phyloP scores from a whole-genome alignment of 1,140 invertebrate species.

The Drosophila mauritiana region DNA sequence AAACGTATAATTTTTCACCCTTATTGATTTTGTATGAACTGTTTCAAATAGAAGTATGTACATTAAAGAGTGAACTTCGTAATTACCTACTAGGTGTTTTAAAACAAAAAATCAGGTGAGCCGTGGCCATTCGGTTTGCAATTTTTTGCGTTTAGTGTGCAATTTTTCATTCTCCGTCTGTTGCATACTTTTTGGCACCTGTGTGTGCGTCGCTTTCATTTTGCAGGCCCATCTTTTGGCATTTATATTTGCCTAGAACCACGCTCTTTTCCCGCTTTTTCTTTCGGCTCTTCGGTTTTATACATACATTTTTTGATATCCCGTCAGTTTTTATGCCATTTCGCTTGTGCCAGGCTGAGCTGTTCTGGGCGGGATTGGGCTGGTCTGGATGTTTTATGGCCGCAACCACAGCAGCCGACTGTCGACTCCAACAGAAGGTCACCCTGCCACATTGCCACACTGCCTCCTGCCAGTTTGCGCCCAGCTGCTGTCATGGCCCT shows the following conservation, averaged over 20 bases:
- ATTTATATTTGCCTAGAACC: constrained; percentile 55
- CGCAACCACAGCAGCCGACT: constrained; percentile 71
- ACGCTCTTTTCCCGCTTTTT: constrained; percentile 1
- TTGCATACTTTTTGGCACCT: constrained; percentile 77
- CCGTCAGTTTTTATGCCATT: constrained; percentile 78
- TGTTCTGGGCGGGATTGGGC: background rate
- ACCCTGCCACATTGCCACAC: constrained; percentile 14
- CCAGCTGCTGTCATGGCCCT: constrained; percentile 59
- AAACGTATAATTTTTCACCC: no score
- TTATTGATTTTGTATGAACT: background rate
- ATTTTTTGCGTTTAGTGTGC: constrained; percentile 74
- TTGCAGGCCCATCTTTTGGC: constrained; percentile 28
- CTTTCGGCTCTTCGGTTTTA: constrained; percentile 13
- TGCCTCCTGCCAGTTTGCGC: constrained; percentile 34
- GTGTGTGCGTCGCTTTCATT: constrained; percentile 34
- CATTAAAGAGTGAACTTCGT: constrained; percentile 21
- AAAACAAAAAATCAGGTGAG: constrained; percentile 19
- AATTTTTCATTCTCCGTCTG: constrained; percentile 71
- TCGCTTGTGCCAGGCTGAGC: constrained; percentile 32
- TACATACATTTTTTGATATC: constrained; percentile 76
- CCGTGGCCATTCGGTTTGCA: constrained; percentile 42
- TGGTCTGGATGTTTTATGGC: constrained; percentile 66
- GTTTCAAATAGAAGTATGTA: background rate
- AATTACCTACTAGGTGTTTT: background rate
- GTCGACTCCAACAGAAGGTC: constrained; percentile 41